Evolutionary conservation across 2,113 vertebrate genomes (phyloP).

Genomic region (Aptenodytes patagonicus): DNA sequence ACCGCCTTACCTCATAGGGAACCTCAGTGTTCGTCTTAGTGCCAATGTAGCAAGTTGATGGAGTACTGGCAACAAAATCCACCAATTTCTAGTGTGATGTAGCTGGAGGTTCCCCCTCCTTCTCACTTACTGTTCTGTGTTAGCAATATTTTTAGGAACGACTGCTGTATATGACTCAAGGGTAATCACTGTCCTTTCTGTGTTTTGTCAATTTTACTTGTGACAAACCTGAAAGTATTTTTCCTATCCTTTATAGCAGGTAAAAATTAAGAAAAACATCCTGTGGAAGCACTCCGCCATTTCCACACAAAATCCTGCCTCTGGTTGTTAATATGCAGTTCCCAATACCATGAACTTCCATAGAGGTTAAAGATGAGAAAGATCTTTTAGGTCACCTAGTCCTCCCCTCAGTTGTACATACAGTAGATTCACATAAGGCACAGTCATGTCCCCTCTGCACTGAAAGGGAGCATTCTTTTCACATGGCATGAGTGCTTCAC

Average conservation of each 20-base stretch:
- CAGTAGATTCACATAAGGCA: conserved; percentile 20
- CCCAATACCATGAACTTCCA: not conserved
- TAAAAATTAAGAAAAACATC: not conserved
- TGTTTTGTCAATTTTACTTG: not conserved
- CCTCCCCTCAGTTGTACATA: not conserved
- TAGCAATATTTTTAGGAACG: not conserved
- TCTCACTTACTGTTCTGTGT: not conserved
- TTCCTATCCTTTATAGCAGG: not conserved
- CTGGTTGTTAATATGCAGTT: conserved; percentile 16
- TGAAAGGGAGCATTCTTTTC: conserved; percentile 48
- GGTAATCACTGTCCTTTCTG: not conserved
- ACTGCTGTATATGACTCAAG: not conserved
- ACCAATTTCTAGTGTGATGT: not conserved
- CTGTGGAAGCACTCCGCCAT: not conserved
- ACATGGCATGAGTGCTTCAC: conserved; percentile 8
- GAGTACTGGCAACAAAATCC: not conserved
- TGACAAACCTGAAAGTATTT: not conserved
- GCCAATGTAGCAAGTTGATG: not conserved
- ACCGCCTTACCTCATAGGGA: not conserved
- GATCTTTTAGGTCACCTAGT: conserved; percentile 25
- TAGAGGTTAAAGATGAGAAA: not conserved
- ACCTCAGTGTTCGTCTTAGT: not conserved
- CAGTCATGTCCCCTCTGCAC: not conserved
- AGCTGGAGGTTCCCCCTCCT: not conserved
- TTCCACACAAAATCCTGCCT: not conserved